A percentile compares a stretch with the other conserved stretches of the same genome.
phyloP scores from a whole-genome alignment of 2,113 vertebrate genomes.

The Rissa tridactyla region DNA sequence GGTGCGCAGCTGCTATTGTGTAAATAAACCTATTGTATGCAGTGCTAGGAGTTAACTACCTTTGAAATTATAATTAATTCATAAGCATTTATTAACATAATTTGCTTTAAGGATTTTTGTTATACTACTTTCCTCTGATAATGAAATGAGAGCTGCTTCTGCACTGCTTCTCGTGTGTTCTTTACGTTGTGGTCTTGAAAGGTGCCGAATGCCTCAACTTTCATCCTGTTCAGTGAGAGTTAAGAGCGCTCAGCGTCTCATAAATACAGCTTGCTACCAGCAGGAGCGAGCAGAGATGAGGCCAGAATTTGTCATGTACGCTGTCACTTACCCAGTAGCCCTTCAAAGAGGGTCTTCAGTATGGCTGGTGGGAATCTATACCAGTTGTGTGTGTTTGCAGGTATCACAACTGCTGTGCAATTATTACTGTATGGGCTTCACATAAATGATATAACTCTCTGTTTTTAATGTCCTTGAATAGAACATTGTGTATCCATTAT shows the following conservation, averaged over 20 bases:
- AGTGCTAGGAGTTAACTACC: neutral
- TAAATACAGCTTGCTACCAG: neutral
- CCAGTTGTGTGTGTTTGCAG: neutral
- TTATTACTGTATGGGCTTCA: neutral
- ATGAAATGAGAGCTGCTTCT: neutral
- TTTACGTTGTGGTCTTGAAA: neutral
- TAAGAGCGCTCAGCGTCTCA: neutral
- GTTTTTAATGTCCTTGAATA: neutral
- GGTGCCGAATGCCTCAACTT: neutral
- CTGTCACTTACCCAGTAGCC: neutral
- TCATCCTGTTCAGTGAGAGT: neutral
- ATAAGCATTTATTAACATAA: neutral
- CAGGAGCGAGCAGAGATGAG: neutral
- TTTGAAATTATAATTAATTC: conserved; percentile 3
- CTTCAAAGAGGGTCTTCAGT: neutral
- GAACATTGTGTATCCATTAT: neutral
- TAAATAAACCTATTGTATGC: neutral
- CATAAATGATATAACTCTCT: neutral
- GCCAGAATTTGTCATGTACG: neutral
- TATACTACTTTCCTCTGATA: neutral
- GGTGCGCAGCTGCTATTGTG: neutral
- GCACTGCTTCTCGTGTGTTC: neutral
- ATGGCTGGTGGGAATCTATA: neutral
- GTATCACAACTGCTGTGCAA: neutral
- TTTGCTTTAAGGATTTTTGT: neutral